Evolutionary conservation across 2,888 invertebrate genomes (phyloP), one percentile per base, ranked within the genome.

Genomic region (Danaus chrysippus): DNA sequence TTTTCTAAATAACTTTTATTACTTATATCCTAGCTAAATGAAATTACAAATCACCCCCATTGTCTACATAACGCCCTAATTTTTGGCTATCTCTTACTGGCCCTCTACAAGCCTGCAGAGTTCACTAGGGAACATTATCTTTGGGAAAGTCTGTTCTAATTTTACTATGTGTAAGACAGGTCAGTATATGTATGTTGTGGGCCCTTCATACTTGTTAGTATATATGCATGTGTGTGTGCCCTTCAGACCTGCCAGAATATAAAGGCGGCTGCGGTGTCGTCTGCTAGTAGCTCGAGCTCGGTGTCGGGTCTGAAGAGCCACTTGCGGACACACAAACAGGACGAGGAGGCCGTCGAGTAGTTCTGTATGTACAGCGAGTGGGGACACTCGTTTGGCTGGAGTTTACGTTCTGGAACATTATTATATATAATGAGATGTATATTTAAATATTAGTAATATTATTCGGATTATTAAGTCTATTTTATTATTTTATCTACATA

Each of bases 311-410:
- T 89, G 90, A 98, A 98, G 65, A 97, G 85, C 97, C 97, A 98
- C 83, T 96, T 95, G 66, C 96, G 93, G 54, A 99, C 92, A 65
- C 96, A 93, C 54, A 99, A 92, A 81, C 99, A 99, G 56, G 98
- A 98, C 71, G 97, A 96, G 44, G 98, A 97, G 43, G 99, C 99
- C 11, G 99, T 99, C 70, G 98, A 98, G 83, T 99, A 99, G 91
- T 99, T 99, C 91, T 99, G 99, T 74, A 99, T 98, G 91, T 99
- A 99, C 69, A 99, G 92, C 75, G 98, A 97, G 91, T 99, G 99
- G 0, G 99, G 99, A 73, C 97, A 96, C 91, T 99, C 99, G 82
- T 95, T 95, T 0, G 96, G 94, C 74, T 96, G 96, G 65, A 99
- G 91, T 88, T 98, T 98, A 61, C 99, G 94, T 83, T 99, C 98